Percentiles rank a stretch among this genome's conserved stretches.
phyloP scores from a whole-genome alignment of 2,797 vertebrate genomes.

The Ambastaia sidthimunki region DNA sequence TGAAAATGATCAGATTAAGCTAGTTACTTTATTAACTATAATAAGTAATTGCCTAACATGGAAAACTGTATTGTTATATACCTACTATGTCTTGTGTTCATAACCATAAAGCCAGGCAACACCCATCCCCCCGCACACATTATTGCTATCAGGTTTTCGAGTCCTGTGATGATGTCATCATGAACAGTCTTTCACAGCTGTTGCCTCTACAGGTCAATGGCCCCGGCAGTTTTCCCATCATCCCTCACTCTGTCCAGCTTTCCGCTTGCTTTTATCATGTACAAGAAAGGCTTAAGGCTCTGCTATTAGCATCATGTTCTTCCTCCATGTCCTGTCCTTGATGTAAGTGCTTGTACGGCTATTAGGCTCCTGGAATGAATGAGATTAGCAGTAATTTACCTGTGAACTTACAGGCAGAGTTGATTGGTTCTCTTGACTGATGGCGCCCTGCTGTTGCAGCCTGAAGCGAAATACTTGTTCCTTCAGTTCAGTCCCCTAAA shows the following conservation, averaged over 20 bases:
- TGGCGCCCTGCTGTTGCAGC: conserved; percentile 11
- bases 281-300: conserved; percentile 34
- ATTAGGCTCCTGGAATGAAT: conserved; percentile 45
- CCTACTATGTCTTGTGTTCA: neutral
- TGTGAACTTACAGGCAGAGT: conserved; percentile 33
- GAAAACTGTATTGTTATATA: neutral
- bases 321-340: conserved; percentile 27
- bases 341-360: conserved; percentile 42
- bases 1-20: neutral
- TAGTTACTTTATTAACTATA: neutral
- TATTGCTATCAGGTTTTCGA: conserved; percentile 36
- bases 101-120: neutral
- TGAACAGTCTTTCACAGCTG: conserved; percentile 55
- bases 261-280: conserved; percentile 25
- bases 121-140: conserved; percentile 35
- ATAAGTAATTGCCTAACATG: neutral
- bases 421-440: conserved; percentile 47
- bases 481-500: conserved; percentile 13
- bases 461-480: conserved; percentile 15
- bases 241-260: conserved; percentile 47
- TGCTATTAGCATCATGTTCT: conserved; percentile 39
- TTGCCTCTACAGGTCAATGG: conserved; percentile 13
- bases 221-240: conserved; percentile 50
- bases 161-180: conserved; percentile 67
- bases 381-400: conserved; percentile 47